Conservation (phyloP, 2,797 vertebrate genomes). For the Macropodus opercularis region DNA sequence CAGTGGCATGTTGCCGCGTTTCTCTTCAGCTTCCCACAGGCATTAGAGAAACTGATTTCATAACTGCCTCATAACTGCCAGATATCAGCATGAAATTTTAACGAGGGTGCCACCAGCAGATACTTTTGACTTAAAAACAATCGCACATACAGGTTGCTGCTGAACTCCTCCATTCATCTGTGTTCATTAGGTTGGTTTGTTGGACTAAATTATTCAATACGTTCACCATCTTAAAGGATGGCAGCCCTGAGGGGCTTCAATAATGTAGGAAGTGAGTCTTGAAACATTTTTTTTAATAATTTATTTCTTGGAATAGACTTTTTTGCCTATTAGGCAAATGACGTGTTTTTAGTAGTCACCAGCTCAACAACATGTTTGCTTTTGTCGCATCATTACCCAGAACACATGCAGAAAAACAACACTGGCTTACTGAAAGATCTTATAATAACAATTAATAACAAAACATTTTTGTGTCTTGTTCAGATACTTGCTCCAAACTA, state of each 20-base stretch:
- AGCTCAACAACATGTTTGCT: no score
- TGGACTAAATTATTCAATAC: conserved; percentile 51
- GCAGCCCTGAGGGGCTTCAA: conserved; percentile 16
- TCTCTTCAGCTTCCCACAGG: conserved; percentile 22
- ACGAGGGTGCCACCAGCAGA: conserved; percentile 24
- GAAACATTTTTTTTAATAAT: conserved; percentile 6
- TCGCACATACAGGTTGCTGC: conserved; percentile 11
- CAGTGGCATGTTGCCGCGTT: conserved; percentile 29
- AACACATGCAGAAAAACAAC: no score
- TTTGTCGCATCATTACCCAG: no score
- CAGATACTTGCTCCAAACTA: no score
- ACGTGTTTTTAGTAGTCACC: no score
- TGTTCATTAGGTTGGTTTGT: conserved; percentile 11
- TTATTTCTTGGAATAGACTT: background rate
- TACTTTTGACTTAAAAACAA: conserved; percentile 41
- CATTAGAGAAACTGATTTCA: conserved; percentile 30
- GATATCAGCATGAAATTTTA: conserved; percentile 59
- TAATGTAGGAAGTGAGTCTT: conserved; percentile 29
- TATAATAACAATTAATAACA: no score
- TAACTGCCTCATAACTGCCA: conserved; percentile 29
- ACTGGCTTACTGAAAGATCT: no score
- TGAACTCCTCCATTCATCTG: conserved; percentile 1
- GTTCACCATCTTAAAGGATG: conserved; percentile 8
- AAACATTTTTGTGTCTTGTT: no score
- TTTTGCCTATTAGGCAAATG: background rate